Evolutionary conservation across 1,140 invertebrate species (phyloP).

Genomic region (Pseudomyrmex concolor): DNA sequence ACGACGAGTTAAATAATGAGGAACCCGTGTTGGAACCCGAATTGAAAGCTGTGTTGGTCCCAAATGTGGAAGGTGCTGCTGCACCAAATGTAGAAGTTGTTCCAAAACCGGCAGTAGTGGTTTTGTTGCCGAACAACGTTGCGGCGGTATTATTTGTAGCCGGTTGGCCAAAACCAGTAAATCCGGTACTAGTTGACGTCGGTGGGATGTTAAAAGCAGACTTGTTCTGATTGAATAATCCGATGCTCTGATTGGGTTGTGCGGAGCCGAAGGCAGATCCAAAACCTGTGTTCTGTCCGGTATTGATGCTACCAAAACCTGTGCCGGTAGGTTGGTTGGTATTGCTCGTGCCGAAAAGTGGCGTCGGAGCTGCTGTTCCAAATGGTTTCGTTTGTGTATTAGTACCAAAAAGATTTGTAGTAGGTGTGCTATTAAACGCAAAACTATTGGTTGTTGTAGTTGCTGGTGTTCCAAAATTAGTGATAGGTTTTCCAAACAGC

Average conservation of each 20-base stretch:
- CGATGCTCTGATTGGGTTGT: constrained; percentile 84
- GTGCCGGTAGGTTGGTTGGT: constrained; percentile 80
- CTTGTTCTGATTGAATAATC: constrained; percentile 85
- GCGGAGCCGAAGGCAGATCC: constrained; percentile 79
- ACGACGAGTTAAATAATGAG: constrained; percentile 85
- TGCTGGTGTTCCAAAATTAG: constrained; percentile 86
- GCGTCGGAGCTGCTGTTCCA: constrained; percentile 81
- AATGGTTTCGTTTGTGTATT: constrained; percentile 84
- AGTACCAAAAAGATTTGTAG: constrained; percentile 82
- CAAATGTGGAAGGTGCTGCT: constrained; percentile 83
- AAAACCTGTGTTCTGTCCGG: constrained; percentile 82
- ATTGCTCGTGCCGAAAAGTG: constrained; percentile 79
- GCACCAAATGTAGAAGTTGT: constrained; percentile 84
- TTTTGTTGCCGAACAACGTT: constrained; percentile 82
- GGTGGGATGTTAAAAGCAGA: constrained; percentile 83
- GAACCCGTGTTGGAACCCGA: constrained; percentile 80
- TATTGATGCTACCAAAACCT: constrained; percentile 81
- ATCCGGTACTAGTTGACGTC: constrained; percentile 81
- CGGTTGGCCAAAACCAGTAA: constrained; percentile 84
- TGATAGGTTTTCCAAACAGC: constrained; percentile 84
- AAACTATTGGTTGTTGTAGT: constrained; percentile 86
- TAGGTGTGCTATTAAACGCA: constrained; percentile 85
- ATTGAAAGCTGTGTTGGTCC: constrained; percentile 83
- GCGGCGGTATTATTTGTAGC: constrained; percentile 80
- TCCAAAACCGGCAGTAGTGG: constrained; percentile 85